Base-by-base conservation (phyloP, 35 echinoderm and acorn worm genomes). In the Ptychodera flava region DNA sequence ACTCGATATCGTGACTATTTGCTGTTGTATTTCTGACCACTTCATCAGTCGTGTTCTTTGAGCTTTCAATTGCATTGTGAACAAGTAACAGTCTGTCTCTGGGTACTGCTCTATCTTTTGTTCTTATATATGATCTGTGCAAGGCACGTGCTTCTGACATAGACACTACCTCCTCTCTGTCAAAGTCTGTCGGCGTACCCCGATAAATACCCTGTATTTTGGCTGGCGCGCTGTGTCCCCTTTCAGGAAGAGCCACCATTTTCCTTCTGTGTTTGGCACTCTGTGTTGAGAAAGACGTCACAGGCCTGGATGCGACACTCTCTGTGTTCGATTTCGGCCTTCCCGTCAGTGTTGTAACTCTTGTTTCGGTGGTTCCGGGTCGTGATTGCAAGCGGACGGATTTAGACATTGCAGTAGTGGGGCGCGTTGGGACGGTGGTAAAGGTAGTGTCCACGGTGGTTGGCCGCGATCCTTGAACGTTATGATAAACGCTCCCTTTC, bases 181-280 rank as follows among this genome's bases (percentile, higher is more conserved):
- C n/a, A 86, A 52, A 35, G 80, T 85, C 33, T 84, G 79, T 34
- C 87, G 45, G 22, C 6, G 6, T 12, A 64, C 45, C 45, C 6
- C 6, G 6, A 64, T 64, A 64, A 22, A 12, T 6, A 12, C 45
- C 22, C 22, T 64, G 6, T 64, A 64, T 22, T 6, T 64, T 34
- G 0, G 77, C 92, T 45, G 95, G 95, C 33, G 95, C 95, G 88
- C 95, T 97, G 29, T 92, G 90, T 31, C 89, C 90, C 34, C 95
- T 93, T 84, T 89, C 16, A 22, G 92, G 92, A 1, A 89, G 35
- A 30, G 85, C 77, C 35, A 97, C 87, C 16, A 85, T 85, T 12
- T 86, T 89, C 34, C 1, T 34, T 35, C 82, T 93, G 0, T 78
- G 2, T 33, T 34, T 45, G 10, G 12, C 77, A 53, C 87, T 94